These are phyloP conservation scores for Lacerta bilineata DNA, from an alignment of 2,797 vertebrate species.

Conservation along the genomic window DNA sequence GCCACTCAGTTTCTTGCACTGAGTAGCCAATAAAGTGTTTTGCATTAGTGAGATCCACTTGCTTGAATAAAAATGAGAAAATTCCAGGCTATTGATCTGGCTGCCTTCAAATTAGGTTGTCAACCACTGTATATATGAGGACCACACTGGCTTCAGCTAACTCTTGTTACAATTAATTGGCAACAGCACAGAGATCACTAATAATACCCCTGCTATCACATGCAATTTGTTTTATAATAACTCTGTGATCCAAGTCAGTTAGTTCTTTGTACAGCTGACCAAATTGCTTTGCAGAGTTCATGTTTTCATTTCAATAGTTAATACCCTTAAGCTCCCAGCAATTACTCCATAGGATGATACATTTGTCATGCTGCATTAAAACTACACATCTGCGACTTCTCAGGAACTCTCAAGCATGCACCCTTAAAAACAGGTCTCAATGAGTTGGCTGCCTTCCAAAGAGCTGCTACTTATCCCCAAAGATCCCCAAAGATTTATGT, in stretches of 20 bases:
- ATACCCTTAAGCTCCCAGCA: constrained; percentile 47
- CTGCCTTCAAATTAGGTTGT: constrained; percentile 35
- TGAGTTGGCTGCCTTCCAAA: constrained; percentile 27
- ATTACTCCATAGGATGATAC: constrained; percentile 43
- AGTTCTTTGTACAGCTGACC: constrained; percentile 55
- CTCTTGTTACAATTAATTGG: constrained; percentile 51
- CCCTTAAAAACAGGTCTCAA: constrained; percentile 33
- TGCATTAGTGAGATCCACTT: constrained; percentile 42
- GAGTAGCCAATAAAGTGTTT: not conserved
- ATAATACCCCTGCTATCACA: constrained; percentile 55
- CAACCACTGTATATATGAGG: constrained; percentile 24
- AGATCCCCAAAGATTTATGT: not conserved
- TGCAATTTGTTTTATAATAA: constrained; percentile 65
- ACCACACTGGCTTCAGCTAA: constrained; percentile 39
- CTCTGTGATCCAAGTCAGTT: constrained; percentile 53
- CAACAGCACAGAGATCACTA: constrained; percentile 40
- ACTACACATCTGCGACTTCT: constrained; percentile 47
- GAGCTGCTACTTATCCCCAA: constrained; percentile 5
- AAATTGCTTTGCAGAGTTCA: constrained; percentile 57
- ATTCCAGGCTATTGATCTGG: constrained; percentile 35
- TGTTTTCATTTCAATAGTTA: constrained; percentile 61
- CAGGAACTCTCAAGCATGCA: constrained; percentile 47
- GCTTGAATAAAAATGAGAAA: constrained; percentile 38
- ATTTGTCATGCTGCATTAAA: constrained; percentile 62
- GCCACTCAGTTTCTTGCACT: constrained; percentile 6